A percentile compares a stretch with the other conserved stretches of the same genome.
These are phyloP conservation scores for Meganola albula DNA, from an alignment of 2,888 invertebrate genomes.

Conservation along the genomic window DNA sequence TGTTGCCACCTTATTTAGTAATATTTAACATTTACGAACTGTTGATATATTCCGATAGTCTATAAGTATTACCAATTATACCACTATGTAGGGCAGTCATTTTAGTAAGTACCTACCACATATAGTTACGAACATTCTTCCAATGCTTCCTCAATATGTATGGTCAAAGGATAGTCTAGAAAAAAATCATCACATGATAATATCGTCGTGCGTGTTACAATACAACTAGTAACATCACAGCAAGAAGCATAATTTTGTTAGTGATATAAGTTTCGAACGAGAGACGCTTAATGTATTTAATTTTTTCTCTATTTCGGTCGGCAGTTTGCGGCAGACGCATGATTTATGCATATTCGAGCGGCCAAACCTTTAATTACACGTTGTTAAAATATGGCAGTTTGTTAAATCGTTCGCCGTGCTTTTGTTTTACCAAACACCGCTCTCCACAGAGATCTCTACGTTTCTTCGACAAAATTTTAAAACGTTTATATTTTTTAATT, in stretches of 20 bases:
- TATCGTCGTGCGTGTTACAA: too few relatives aligned
- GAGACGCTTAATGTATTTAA: conserved; percentile 70
- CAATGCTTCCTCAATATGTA: too few relatives aligned
- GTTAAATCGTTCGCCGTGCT: conserved; percentile 71
- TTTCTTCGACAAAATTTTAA: conserved; percentile 43
- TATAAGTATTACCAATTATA: too few relatives aligned
- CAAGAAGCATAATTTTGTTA: conserved; percentile 19
- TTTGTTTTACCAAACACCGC: conserved; percentile 72
- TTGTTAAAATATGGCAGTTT: conserved; percentile 79
- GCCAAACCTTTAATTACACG: conserved; percentile 77
- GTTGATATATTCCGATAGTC: too few relatives aligned
- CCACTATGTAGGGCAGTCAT: too few relatives aligned
- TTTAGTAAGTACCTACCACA: too few relatives aligned
- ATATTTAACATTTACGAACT: too few relatives aligned
- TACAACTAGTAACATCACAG: conserved; percentile 6
- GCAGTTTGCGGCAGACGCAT: conserved; percentile 73
- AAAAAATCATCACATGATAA: too few relatives aligned
- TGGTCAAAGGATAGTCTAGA: too few relatives aligned
- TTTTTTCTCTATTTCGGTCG: conserved; percentile 78
- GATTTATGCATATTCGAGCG: conserved; percentile 77
- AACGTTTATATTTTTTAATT: conserved; percentile 38
- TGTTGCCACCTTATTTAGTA: too few relatives aligned
- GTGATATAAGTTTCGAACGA: conserved; percentile 32
- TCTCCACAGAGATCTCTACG: conserved; percentile 51
- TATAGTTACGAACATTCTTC: too few relatives aligned